Evolutionary conservation across 2,113 vertebrate species (phyloP), one percentile per base, ranked within the genome.

Genomic region (Zosterops borbonicus): DNA sequence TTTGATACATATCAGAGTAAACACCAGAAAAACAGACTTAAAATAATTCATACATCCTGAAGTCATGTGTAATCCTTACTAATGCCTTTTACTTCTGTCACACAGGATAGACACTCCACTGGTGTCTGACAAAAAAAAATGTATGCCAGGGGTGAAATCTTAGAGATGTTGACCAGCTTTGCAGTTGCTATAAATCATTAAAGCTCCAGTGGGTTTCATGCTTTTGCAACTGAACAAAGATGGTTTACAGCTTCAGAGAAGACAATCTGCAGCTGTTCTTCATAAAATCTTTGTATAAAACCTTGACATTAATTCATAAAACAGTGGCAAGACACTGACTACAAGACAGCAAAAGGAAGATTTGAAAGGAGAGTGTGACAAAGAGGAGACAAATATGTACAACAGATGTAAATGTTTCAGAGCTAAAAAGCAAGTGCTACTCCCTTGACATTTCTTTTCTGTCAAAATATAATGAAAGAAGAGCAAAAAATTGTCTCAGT

Each of bases 401-500:
- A 96, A 84, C 86, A 89, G 80, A 87, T 53, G 68, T n/a, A 88
- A 92, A 83, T 31, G 83, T 89, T 94, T 96, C 92, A 92, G 90
- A 93, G 73, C 56, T 95, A 47, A 84, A 92, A 95, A 89, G 83
- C 77, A 95, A 92, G 77, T 94, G 93, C 81, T 95, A 82, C 68
- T 84, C 92, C 77, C 94, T 82, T 96, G 93, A 83, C 86, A 90
- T 79, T 95, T 94, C 64, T 90, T 80, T 96, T 86, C 94, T 96
- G 93, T 96, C 92, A 96, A 96, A 96, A 96, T 94, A 96, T 71
- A 96, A 88, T 95, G 62, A 92, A 96, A 92, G 35, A 90, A 80
- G 21, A 94, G 68, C 33, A 95, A 94, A 94, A 96, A 90, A 58
- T 5, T 86, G 60, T 75, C 82, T 90, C 80, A 87, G 93, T 90